phyloP scores from a whole-genome alignment of 1,140 invertebrate genomes.

The Antheraea mylitta region DNA sequence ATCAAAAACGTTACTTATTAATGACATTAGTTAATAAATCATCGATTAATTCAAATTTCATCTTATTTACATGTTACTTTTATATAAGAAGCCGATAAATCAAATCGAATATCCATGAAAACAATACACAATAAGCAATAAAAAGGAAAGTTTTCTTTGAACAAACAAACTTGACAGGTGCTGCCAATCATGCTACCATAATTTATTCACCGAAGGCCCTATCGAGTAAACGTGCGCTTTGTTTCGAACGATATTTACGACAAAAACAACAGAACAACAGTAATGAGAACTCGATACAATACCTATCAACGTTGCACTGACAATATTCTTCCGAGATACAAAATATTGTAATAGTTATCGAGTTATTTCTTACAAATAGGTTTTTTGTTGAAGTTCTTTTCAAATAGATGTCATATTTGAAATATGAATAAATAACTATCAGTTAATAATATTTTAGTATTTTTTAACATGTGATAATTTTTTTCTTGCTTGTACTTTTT shows the following conservation, averaged over 20 bases:
- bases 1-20: too few relatives aligned
- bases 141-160: background rate
- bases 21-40: too few relatives aligned
- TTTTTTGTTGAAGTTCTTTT: too few relatives aligned
- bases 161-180: background rate
- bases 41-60: too few relatives aligned
- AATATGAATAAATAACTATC: too few relatives aligned
- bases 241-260: background rate
- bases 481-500: too few relatives aligned
- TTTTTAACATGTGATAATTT: too few relatives aligned
- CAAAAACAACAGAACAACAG: background rate
- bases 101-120: background rate
- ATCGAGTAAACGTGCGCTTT: background rate
- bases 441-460: too few relatives aligned
- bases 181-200: background rate
- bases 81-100: too few relatives aligned
- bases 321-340: background rate
- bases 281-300: background rate
- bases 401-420: too few relatives aligned
- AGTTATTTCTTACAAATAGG: too few relatives aligned
- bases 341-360: background rate
- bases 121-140: background rate
- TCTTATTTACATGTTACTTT: too few relatives aligned
- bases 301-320: slow-evolving; percentile 1
- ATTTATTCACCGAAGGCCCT: background rate